phyloP scores from a whole-genome alignment of 2,888 invertebrate species.

The Noctua comes region DNA sequence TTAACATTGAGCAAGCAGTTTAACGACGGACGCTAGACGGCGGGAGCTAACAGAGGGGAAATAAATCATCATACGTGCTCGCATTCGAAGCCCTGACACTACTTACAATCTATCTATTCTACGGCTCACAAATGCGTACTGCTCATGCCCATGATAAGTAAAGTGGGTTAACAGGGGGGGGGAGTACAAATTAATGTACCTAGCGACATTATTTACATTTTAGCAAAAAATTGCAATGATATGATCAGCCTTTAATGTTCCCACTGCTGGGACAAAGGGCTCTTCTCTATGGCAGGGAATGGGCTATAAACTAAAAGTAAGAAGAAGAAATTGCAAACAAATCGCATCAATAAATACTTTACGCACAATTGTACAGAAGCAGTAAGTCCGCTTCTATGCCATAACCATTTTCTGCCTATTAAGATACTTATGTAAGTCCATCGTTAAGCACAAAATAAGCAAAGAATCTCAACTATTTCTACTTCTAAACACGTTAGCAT shows the following conservation, averaged over 20 bases:
- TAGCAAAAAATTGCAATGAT: background rate
- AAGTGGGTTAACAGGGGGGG: background rate
- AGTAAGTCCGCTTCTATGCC: background rate
- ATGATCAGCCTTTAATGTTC: background rate
- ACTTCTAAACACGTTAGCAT: slow-evolving; percentile 22
- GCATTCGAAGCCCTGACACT: background rate
- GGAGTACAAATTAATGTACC: background rate
- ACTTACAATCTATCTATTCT: background rate
- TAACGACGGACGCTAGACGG: background rate
- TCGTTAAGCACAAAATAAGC: background rate
- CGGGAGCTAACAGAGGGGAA: slow-evolving; percentile 4
- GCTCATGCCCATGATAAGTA: background rate
- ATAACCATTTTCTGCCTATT: background rate
- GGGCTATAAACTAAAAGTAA: background rate
- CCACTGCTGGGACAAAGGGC: background rate
- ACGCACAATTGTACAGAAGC: background rate
- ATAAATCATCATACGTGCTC: slow-evolving; percentile 34
- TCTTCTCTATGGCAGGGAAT: background rate
- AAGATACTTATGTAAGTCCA: background rate
- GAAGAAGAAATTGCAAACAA: background rate
- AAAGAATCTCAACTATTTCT: slow-evolving; percentile 16
- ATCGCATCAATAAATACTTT: background rate
- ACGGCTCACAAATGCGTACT: background rate
- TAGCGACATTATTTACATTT: background rate
- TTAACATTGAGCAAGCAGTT: slow-evolving; percentile 18